Conservation (phyloP, 2,113 vertebrate genomes). For the Mesocricetus auratus region DNA sequence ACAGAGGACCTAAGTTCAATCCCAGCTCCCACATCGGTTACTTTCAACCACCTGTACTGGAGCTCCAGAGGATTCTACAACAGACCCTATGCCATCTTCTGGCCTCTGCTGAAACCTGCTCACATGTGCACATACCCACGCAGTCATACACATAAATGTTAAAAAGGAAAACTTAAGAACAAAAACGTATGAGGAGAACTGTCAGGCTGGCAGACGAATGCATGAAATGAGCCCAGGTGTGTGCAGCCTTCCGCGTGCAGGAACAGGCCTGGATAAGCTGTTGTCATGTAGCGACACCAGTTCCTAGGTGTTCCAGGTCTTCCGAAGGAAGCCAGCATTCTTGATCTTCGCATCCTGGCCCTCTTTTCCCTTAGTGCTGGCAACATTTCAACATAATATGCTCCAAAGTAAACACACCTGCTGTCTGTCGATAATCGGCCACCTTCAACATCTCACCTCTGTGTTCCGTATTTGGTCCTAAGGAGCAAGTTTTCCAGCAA, state of each 20-base stretch:
- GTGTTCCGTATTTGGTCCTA: not conserved
- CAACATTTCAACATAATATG: conserved; percentile 34
- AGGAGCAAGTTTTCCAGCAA: not conserved
- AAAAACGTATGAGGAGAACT: not conserved
- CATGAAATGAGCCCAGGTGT: not conserved
- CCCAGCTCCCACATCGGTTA: not conserved
- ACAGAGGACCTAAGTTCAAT: not conserved
- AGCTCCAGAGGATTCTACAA: not conserved
- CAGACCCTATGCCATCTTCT: not conserved
- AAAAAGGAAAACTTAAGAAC: not conserved
- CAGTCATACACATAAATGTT: not conserved
- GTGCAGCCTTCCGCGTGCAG: not conserved
- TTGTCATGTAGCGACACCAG: not conserved
- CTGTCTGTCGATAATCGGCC: not conserved
- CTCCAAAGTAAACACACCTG: not conserved
- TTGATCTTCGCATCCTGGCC: conserved; percentile 8
- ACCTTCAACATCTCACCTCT: not conserved
- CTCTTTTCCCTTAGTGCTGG: not conserved
- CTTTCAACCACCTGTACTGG: not conserved
- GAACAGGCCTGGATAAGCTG: not conserved
- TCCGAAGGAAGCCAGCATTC: conserved; percentile 25
- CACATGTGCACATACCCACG: not conserved
- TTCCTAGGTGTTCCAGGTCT: not conserved
- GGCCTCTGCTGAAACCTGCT: not conserved
- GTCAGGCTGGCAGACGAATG: not conserved